These are phyloP conservation scores for Onychomys arenicola DNA, from an alignment of 2,797 vertebrate species.

Conservation along the genomic window DNA sequence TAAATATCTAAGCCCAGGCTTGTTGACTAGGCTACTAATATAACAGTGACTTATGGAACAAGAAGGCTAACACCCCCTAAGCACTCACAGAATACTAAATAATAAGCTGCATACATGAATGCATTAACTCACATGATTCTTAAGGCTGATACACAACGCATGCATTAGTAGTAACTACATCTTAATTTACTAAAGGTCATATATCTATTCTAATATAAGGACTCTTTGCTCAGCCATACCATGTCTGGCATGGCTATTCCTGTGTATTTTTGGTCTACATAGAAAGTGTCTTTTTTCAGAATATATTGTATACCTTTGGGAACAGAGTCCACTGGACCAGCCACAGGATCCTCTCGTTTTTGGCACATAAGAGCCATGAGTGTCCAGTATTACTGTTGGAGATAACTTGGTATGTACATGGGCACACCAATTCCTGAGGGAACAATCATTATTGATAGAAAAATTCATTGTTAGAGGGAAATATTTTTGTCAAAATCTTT, in stretches of 20 bases:
- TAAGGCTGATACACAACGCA: neutral
- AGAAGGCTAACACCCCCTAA: neutral
- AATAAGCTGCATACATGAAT: neutral
- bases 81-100: neutral
- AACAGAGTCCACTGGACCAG: constrained; percentile 85
- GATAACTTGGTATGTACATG: constrained; percentile 89
- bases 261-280: neutral
- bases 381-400: constrained; percentile 87
- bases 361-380: constrained; percentile 82
- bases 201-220: neutral
- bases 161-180: neutral
- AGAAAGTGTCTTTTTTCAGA: neutral
- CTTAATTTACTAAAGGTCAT: neutral
- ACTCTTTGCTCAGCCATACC: neutral
- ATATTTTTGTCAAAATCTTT: constrained; percentile 3
- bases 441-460: constrained; percentile 58
- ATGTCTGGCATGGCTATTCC: neutral
- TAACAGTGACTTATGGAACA: neutral
- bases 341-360: constrained; percentile 82
- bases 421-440: constrained; percentile 90
- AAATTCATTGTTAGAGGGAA: neutral
- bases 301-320: constrained; percentile 84
- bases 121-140: neutral
- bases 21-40: neutral
- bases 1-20: constrained; percentile 35